Evolutionary conservation across 2,888 invertebrate genomes (phyloP).

Genomic region (Dynastes grantii): DNA sequence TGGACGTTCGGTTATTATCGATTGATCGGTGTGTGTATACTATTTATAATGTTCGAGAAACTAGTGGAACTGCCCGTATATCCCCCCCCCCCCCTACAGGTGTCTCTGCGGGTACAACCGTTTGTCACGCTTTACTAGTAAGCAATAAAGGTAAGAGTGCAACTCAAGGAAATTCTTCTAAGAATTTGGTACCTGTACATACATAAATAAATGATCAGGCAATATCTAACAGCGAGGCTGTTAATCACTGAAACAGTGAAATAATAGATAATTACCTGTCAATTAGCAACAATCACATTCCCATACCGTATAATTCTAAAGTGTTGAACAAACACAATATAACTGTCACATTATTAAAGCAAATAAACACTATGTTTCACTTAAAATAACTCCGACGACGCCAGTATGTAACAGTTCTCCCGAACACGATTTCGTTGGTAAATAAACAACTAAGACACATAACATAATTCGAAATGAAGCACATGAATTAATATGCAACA

Average conservation of each 20-base stretch:
- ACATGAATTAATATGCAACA: conserved; percentile 38
- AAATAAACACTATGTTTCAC: conserved; percentile 35
- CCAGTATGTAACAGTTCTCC: conserved; percentile 24
- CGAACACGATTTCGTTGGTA: conserved; percentile 28
- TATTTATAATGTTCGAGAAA: too few relatives aligned
- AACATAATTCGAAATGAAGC: conserved; percentile 33
- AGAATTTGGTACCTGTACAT: too few relatives aligned
- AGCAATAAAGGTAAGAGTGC: too few relatives aligned
- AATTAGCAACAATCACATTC: conserved; percentile 9
- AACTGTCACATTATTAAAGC: conserved; percentile 37
- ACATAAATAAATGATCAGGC: too few relatives aligned
- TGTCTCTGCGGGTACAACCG: too few relatives aligned
- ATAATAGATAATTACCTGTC: conserved; percentile 27
- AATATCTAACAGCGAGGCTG: neutral
- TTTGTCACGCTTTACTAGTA: too few relatives aligned
- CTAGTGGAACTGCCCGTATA: too few relatives aligned
- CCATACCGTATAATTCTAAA: conserved; percentile 12
- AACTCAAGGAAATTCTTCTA: too few relatives aligned
- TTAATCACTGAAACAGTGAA: neutral
- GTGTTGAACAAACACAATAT: conserved; percentile 43
- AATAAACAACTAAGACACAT: conserved; percentile 43
- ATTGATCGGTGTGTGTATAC: too few relatives aligned
- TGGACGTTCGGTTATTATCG: too few relatives aligned
- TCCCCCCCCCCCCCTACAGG: too few relatives aligned
- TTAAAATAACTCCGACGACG: conserved; percentile 41